phyloP scores from a whole-genome alignment of 2,113 vertebrate species.

The Tupaia tana region DNA sequence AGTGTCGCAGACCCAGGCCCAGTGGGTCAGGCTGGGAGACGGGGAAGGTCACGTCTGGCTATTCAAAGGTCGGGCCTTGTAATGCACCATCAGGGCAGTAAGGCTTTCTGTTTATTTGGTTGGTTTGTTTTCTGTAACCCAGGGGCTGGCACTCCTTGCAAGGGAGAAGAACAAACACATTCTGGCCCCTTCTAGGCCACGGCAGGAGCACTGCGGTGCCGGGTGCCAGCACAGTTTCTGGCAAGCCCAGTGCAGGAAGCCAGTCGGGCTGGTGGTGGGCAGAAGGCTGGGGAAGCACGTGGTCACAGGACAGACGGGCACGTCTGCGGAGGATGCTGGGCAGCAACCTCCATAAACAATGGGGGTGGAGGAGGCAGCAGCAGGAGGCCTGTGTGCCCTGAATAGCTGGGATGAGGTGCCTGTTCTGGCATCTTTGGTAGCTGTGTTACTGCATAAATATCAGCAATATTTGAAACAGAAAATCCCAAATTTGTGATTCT shows the following conservation, averaged over 20 bases:
- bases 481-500: background rate
- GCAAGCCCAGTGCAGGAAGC: background rate
- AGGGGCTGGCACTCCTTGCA: background rate
- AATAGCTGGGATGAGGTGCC: background rate
- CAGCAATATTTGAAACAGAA: background rate
- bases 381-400: background rate
- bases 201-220: rapidly evolving
- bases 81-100: background rate
- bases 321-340: background rate
- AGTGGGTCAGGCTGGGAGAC: background rate
- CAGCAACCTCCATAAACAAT: background rate
- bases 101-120: background rate
- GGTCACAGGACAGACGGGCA: background rate
- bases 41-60: slow-evolving; percentile 4
- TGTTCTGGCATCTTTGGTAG: background rate
- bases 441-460: background rate
- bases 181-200: background rate
- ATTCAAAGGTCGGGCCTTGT: background rate
- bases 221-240: rapidly evolving
- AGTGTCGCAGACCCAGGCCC: background rate
- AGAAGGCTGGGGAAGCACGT: background rate
- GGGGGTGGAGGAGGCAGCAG: background rate
- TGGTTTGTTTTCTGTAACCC: slow-evolving; percentile 1
- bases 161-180: background rate
- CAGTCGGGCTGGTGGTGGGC: background rate